These are phyloP conservation scores for Lasiurus borealis DNA, from an alignment of 2,113 vertebrate species.

Conservation along the genomic window DNA sequence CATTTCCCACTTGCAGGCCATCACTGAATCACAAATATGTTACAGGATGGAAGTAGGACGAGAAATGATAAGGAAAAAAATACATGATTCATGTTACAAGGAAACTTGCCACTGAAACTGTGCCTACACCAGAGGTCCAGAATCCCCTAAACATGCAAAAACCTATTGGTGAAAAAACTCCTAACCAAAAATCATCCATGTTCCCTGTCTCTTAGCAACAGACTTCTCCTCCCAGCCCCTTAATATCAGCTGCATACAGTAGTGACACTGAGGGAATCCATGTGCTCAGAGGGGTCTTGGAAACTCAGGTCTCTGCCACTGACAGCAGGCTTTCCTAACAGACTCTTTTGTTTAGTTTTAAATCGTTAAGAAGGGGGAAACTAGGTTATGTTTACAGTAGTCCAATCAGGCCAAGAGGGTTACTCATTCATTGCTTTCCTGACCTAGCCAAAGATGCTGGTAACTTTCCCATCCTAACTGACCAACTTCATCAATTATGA, in stretches of 20 bases:
- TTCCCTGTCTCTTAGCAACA: conserved; percentile 73
- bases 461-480: conserved; percentile 41
- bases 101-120: conserved; percentile 61
- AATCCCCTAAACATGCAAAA: conserved; percentile 55
- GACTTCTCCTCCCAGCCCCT: conserved; percentile 33
- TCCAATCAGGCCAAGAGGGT: conserved; percentile 8
- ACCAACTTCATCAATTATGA: conserved; percentile 31
- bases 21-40: conserved; percentile 74
- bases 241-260: background rate
- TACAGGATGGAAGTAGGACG: conserved; percentile 79
- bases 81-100: conserved; percentile 75
- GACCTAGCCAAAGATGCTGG: conserved; percentile 57
- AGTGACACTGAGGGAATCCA: background rate
- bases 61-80: conserved; percentile 77
- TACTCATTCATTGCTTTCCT: conserved; percentile 42
- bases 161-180: background rate
- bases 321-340: conserved; percentile 44
- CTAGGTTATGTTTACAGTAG: conserved; percentile 56
- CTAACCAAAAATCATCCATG: conserved; percentile 37
- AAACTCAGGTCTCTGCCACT: background rate
- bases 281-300: background rate
- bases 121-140: conserved; percentile 11
- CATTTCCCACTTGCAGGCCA: conserved; percentile 56
- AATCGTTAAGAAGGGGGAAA: conserved; percentile 11
- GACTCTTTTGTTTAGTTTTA: conserved; percentile 62